Evolutionary conservation across 2,797 vertebrate species (phyloP), one percentile per base, ranked within the genome.

Genomic region (Denticeps clupeoides): DNA sequence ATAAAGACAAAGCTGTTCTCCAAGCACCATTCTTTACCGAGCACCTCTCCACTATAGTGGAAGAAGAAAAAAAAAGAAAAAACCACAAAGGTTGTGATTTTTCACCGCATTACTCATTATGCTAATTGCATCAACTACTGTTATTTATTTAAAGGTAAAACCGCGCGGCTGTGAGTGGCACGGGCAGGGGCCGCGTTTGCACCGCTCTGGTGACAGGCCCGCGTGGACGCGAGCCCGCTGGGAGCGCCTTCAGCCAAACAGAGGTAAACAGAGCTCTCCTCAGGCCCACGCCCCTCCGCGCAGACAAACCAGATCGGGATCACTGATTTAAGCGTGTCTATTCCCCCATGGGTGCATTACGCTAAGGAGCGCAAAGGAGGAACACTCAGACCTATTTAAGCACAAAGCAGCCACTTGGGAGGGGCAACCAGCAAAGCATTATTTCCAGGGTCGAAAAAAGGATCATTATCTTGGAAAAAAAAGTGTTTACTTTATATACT

Each of bases 241-340:
- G 23, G 11, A 28, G 7, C 35, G 37, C 13, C 24, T 18, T 33
- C 16, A 35, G 9, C 13, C 15, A 35, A 35, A 35, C 32, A 35
- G 15, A 35, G 13, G 45, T 55, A 72, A 62, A 71, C 68, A 79
- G 64, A 65, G 59, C 64, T 50, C 41, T 51, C 51, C 27, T 62
- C 70, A 75, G 62, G 65, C 23, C 64, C 45, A 2, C 53, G 57
- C 64, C 27, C 42, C 50, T 19, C 58, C 49, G 66, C 58, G 38
- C 49, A 64, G 64, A 71, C 63, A 58, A 51, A 74, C 54, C 65
- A 60, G 56, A 71, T 27, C 54, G 62, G 29, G 47, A 67, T 51
- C 4, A 22, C 47, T 29, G 62, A 60, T 58, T 58, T 44, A 67
- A 71, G 63, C 25, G 69, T 71, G 67, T 11, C 29, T 12, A 48